A percentile compares a stretch with the other conserved stretches of the same genome.
Conservation (phyloP, 2,888 invertebrate species). For the Chalcis sispes region DNA sequence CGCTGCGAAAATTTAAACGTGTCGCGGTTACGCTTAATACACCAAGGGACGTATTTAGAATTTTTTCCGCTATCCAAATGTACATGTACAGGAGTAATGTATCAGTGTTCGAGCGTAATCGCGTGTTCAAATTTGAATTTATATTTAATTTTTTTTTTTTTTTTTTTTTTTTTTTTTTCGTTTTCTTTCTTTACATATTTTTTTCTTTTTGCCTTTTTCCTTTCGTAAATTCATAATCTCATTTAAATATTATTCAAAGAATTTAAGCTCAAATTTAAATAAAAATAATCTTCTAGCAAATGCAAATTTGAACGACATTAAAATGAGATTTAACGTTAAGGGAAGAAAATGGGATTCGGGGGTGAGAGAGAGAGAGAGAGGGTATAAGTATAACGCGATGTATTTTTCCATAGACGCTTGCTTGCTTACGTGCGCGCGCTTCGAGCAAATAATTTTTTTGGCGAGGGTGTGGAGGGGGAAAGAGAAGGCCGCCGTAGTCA, state of each 20-base stretch:
- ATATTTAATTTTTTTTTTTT: slow-evolving; percentile 3
- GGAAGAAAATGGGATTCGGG: too few relatives aligned
- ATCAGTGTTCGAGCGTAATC: too few relatives aligned
- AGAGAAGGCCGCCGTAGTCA: too few relatives aligned
- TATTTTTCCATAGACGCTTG: background rate
- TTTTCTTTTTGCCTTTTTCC: background rate
- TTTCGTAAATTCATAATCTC: slow-evolving; percentile 23
- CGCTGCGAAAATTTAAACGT: too few relatives aligned
- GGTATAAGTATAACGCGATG: background rate
- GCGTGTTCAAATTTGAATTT: background rate
- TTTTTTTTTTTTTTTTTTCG: slow-evolving; percentile 1
- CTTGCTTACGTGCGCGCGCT: background rate
- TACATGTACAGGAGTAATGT: too few relatives aligned
- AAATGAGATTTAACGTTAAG: slow-evolving; percentile 43
- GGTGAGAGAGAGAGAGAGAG: too few relatives aligned
- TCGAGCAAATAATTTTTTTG: slow-evolving; percentile 12
- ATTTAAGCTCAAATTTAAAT: slow-evolving; percentile 18
- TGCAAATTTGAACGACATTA: slow-evolving; percentile 37
- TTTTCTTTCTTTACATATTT: background rate
- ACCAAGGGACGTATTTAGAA: too few relatives aligned
- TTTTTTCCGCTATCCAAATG: background rate
- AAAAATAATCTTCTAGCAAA: slow-evolving; percentile 30
- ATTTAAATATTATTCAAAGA: slow-evolving; percentile 22
- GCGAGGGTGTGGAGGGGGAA: background rate
- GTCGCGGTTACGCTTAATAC: too few relatives aligned